These are phyloP conservation scores for Proterorhinus semilunaris DNA, from an alignment of 2,113 vertebrate genomes.

Conservation along the genomic window DNA sequence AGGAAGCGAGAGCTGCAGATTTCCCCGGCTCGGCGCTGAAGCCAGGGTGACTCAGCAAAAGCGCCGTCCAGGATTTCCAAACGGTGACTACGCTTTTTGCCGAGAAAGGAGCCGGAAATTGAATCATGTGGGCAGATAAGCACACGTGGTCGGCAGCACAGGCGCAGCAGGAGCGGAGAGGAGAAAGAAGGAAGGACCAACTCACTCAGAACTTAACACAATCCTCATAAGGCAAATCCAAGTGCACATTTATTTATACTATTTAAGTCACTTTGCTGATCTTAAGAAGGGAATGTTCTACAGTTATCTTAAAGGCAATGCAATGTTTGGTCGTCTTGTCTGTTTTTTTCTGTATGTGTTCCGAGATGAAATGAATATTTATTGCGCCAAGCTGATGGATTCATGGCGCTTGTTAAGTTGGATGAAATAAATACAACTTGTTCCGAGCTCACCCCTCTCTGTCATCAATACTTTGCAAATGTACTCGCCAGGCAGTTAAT, in stretches of 20 bases:
- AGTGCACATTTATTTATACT: constrained; percentile 50
- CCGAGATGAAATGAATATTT: constrained; percentile 75
- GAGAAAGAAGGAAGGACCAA: constrained; percentile 26
- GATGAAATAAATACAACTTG: constrained; percentile 56
- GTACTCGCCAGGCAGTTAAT: background rate
- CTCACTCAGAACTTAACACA: constrained; percentile 28
- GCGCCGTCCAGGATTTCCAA: constrained; percentile 60
- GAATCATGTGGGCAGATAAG: constrained; percentile 59
- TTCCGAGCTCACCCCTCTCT: constrained; percentile 7
- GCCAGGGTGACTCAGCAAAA: constrained; percentile 72
- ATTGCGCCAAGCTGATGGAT: constrained; percentile 61
- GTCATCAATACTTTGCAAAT: constrained; percentile 20
- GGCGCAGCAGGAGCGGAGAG: constrained; percentile 16
- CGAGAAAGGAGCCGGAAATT: constrained; percentile 63
- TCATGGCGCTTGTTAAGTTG: constrained; percentile 47
- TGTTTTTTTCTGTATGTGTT: constrained; percentile 41
- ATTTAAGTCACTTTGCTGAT: constrained; percentile 62
- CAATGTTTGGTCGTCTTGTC: constrained; percentile 42
- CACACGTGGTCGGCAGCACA: constrained; percentile 37
- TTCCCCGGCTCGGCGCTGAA: constrained; percentile 52
- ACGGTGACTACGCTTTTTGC: constrained; percentile 50
- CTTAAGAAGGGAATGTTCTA: constrained; percentile 60
- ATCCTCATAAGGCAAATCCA: constrained; percentile 46
- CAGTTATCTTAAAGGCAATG: constrained; percentile 38
- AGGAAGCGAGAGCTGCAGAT: constrained; percentile 28